Base-by-base conservation (phyloP, 2,888 invertebrate genomes). In the Cantharis rufa region DNA sequence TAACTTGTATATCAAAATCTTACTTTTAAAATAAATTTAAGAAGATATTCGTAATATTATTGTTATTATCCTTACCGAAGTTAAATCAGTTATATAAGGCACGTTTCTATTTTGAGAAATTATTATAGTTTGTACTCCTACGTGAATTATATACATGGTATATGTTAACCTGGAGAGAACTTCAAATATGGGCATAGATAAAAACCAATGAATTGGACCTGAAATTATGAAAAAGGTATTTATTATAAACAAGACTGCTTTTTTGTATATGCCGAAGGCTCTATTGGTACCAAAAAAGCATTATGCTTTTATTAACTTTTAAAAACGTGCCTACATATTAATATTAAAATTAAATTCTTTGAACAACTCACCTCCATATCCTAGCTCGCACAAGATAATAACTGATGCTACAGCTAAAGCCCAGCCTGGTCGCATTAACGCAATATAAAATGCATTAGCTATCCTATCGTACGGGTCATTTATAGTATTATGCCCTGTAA, bases 201-300 rank as follows among this genome's bases (percentile, higher is more conserved):
- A 84, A 78, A 90, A 88, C 88, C 89, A 89, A 82, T 90, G 90
- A 5, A 90, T 83, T 1, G 89, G 87, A 81, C 90, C 90, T 90
- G 48, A 74, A 84, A 84, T 69, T 68, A 24, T 32, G 32, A 48
- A n/a, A 48, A n/a, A 4, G 5, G 21, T 5, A 21, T 21, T 5
- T 21, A 21, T 5, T 21, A 21, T 21, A 21, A 21, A 21, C 21
- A 0, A 5, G 21, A 5, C 21, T 21, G 5, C 21, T 21, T 5
- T 1, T 21, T 0, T 21, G 21, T n/a, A 4, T 5, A n/a, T 4
- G 5, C 5, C 5, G 21, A 21, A 5, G 21, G 21, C 21, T 21
- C 4, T 21, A 21, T 21, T 21, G 5, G 5, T 21, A 18, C 2
- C 18, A 18, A 18, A 18, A n/a, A 18, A 2, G 2, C 18, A 18